These are phyloP conservation scores for Folsomia manolachei DNA, from an alignment of 2,888 invertebrate species.

Conservation along the genomic window DNA sequence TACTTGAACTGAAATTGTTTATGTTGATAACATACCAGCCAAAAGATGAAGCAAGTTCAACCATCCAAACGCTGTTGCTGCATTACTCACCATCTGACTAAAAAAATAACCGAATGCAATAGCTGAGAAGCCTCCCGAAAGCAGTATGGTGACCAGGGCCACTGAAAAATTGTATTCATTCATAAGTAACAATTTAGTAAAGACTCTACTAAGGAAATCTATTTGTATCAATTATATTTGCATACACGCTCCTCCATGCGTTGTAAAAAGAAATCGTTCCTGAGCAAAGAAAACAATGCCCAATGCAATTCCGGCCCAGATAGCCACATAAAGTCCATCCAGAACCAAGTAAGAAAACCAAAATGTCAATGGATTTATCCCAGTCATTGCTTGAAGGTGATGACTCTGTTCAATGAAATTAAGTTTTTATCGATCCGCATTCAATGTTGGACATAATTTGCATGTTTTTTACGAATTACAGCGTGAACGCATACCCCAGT, in stretches of 20 bases:
- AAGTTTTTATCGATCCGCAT: not conserved
- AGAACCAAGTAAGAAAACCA: slow-evolving; percentile 24
- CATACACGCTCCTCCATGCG: slow-evolving; percentile 22
- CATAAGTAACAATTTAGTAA: too few relatives aligned
- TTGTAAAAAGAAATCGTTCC: slow-evolving; percentile 24
- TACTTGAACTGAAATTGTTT: not conserved
- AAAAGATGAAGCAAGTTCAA: slow-evolving; percentile 30
- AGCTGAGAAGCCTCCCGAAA: slow-evolving; percentile 14
- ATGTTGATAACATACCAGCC: too few relatives aligned
- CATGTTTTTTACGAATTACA: not conserved
- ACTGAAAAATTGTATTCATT: slow-evolving; percentile 13
- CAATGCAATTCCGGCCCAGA: slow-evolving; percentile 5
- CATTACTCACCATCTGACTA: slow-evolving; percentile 22
- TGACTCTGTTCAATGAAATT: slow-evolving; percentile 26
- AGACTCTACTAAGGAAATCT: too few relatives aligned
- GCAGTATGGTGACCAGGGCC: slow-evolving; percentile 20
- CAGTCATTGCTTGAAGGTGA: slow-evolving; percentile 31
- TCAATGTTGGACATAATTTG: not conserved
- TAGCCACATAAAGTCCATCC: slow-evolving; percentile 19
- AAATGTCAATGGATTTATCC: slow-evolving; percentile 21
- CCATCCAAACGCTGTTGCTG: slow-evolving; percentile 21
- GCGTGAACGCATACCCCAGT: slow-evolving; percentile 14
- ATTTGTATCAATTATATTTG: not conserved
- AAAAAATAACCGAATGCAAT: slow-evolving; percentile 25
- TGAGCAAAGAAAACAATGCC: slow-evolving; percentile 18